phyloP scores from a whole-genome alignment of 2,888 invertebrate species.

The Syrista parreyssii region DNA sequence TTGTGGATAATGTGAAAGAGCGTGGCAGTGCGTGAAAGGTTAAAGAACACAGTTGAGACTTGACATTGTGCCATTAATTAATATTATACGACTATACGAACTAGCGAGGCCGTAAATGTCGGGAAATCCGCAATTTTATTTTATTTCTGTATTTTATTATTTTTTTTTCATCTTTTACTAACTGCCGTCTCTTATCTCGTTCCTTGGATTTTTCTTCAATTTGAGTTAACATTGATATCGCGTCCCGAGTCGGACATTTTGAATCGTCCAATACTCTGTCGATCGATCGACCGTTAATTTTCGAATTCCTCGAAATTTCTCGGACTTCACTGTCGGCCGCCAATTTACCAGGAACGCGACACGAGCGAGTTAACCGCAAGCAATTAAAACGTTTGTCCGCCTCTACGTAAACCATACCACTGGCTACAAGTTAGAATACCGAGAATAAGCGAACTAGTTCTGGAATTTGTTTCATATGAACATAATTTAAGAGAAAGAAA shows the following conservation, averaged over 20 bases:
- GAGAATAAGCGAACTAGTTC: background rate
- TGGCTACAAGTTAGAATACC: background rate
- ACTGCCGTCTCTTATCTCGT: background rate
- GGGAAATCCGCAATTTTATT: background rate
- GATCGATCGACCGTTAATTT: background rate
- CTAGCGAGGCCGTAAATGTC: background rate
- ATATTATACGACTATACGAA: background rate
- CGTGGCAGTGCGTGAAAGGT: background rate
- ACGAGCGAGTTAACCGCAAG: background rate
- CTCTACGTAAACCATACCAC: background rate
- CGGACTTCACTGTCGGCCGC: background rate
- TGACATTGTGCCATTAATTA: conserved; percentile 4
- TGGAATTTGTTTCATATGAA: no score
- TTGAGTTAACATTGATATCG: background rate
- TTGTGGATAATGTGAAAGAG: background rate
- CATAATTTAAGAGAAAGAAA: background rate
- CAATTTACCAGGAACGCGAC: background rate
- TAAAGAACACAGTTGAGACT: background rate
- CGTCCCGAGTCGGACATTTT: background rate
- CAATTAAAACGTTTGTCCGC: background rate
- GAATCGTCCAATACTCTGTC: background rate
- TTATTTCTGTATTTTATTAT: background rate
- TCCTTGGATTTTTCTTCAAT: background rate
- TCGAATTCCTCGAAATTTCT: background rate
- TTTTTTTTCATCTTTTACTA: background rate